Percentiles rank a stretch among this genome's conserved stretches.
These are phyloP conservation scores for Elysia crispata DNA, from an alignment of 2,888 invertebrate species.

Conservation along the genomic window DNA sequence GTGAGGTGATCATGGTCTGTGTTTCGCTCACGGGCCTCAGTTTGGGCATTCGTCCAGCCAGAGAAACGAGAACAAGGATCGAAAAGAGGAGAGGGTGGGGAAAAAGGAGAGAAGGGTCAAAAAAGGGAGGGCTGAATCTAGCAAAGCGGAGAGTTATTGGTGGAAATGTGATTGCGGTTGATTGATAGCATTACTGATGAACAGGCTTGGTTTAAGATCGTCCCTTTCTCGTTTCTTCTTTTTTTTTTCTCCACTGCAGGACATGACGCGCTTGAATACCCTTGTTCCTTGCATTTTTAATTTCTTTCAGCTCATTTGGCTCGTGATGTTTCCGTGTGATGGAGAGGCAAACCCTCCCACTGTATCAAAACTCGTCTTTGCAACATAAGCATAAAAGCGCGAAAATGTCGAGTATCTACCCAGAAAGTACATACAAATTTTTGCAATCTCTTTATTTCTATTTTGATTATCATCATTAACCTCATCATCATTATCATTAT, in stretches of 20 bases:
- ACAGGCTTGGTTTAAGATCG: no score
- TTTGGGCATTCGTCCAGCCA: not conserved
- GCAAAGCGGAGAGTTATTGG: slow-evolving; percentile 41
- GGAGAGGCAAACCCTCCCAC: no score
- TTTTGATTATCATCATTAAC: slow-evolving; percentile 16
- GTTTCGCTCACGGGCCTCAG: no score
- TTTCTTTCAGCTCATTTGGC: no score
- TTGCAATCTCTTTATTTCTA: not conserved
- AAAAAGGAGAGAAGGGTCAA: slow-evolving; percentile 22
- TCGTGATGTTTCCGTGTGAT: no score
- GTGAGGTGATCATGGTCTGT: slow-evolving; percentile 13
- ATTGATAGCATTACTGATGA: slow-evolving; percentile 36
- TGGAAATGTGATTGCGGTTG: slow-evolving; percentile 41
- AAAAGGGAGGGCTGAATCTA: slow-evolving; percentile 11
- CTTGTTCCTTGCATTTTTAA: no score
- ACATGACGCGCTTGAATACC: no score
- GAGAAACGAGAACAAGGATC: not conserved
- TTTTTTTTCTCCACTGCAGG: no score
- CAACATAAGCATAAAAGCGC: no score
- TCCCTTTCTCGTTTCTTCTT: no score
- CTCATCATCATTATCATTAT: slow-evolving; percentile 25
- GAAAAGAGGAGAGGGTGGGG: slow-evolving; percentile 3
- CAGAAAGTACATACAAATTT: not conserved
- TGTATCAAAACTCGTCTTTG: no score
- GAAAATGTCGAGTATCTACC: no score